A percentile compares a stretch with the other conserved stretches of the same genome.
phyloP scores from a whole-genome alignment of 1,140 invertebrate genomes.

The Armadillidium nasatum region DNA sequence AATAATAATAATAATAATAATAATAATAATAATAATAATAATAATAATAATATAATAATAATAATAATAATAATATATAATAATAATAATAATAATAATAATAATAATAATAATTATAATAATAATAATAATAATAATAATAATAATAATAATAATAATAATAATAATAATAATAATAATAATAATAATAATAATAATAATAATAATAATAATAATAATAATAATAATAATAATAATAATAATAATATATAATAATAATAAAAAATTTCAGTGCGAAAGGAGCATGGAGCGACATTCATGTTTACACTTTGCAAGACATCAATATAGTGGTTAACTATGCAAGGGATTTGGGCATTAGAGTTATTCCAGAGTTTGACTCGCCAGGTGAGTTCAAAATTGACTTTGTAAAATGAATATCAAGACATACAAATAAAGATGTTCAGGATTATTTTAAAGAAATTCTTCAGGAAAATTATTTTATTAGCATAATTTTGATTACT shows the following conservation, averaged over 20 bases:
- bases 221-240: no score
- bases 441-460: no score
- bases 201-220: not conserved
- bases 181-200: not conserved
- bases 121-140: no score
- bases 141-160: not conserved
- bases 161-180: not conserved
- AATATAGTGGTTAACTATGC: constrained; percentile 69
- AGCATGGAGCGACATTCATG: constrained; percentile 63
- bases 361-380: constrained; percentile 88
- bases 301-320: constrained; percentile 66
- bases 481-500: no score
- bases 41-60: not conserved
- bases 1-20: not conserved
- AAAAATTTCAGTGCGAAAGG: constrained; percentile 58
- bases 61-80: not conserved
- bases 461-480: no score
- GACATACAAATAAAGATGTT: no score
- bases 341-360: constrained; percentile 72
- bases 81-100: no score
- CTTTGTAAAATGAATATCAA: no score
- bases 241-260: no score
- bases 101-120: not conserved
- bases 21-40: constrained; percentile 6
- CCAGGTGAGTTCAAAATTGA: constrained; percentile 63